A percentile compares a stretch with the other conserved stretches of the same genome.
Conservation (phyloP, 2,797 vertebrate species). For the Salarias fasciatus region DNA sequence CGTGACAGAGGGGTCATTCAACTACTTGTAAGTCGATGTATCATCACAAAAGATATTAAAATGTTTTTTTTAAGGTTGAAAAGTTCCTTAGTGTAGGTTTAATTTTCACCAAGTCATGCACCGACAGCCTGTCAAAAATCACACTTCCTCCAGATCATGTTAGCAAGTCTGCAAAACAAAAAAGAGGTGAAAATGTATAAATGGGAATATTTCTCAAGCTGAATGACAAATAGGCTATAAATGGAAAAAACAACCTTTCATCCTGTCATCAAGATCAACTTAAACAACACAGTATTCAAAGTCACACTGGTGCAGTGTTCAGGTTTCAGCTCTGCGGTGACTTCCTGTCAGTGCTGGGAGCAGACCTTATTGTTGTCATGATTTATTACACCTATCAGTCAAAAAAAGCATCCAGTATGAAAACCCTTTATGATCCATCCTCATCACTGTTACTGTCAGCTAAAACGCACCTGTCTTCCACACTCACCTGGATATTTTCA, state of each 20-base stretch:
- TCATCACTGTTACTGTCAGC: slow-evolving; percentile 44
- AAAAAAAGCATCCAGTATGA: slow-evolving; percentile 40
- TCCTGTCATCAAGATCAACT: neutral
- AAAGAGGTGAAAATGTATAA: too few species aligned
- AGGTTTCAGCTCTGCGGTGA: slow-evolving; percentile 28
- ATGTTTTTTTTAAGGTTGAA: too few species aligned
- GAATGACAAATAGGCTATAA: neutral
- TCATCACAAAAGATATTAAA: too few species aligned
- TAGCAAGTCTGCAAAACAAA: too few species aligned
- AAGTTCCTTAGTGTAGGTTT: too few species aligned
- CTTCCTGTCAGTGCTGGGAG: slow-evolving; percentile 46
- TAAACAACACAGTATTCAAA: slow-evolving; percentile 14
- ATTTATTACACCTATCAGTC: slow-evolving; percentile 58
- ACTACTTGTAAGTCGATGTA: too few species aligned
- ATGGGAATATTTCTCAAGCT: neutral
- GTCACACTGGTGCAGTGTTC: neutral
- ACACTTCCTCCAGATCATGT: too few species aligned
- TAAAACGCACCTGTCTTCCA: slow-evolving; percentile 16
- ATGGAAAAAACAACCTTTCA: neutral
- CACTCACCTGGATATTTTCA: neutral
- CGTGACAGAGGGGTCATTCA: too few species aligned
- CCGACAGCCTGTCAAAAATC: too few species aligned
- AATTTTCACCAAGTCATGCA: too few species aligned
- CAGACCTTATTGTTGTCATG: slow-evolving; percentile 45
- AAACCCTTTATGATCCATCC: slow-evolving; percentile 42